Percentiles rank a stretch among this genome's conserved stretches.
These are phyloP conservation scores for Lucilia cuprina DNA, from an alignment of 1,140 invertebrate species.

Conservation along the genomic window DNA sequence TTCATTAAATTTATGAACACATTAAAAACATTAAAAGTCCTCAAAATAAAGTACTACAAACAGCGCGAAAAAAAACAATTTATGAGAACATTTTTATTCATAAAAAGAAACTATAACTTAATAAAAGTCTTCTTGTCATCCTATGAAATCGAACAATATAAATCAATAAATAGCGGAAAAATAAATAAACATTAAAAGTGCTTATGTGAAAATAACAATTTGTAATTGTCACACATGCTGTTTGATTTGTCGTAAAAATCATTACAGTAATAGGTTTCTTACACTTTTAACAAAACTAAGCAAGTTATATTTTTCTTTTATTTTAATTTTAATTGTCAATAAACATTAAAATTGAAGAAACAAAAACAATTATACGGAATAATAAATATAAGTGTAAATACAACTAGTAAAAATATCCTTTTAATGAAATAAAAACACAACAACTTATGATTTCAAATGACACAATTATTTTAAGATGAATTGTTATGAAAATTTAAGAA, in stretches of 20 bases:
- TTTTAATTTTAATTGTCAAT: not conserved
- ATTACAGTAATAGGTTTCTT: slow-evolving; percentile 1
- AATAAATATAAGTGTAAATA: too few relatives aligned
- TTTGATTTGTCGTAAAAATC: slow-evolving; percentile 31
- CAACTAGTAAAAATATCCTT: too few relatives aligned
- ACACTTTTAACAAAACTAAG: not conserved
- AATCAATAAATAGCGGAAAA: not conserved
- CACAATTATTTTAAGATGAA: too few relatives aligned
- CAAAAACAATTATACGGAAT: too few relatives aligned
- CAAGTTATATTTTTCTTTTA: not conserved
- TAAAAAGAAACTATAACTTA: not conserved
- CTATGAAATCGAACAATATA: not conserved
- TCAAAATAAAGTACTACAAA: not conserved
- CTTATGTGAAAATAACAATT: not conserved
- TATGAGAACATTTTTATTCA: not conserved
- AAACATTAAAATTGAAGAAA: not conserved
- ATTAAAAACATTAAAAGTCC: not conserved
- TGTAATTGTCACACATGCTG: not conserved
- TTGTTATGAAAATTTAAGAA: too few relatives aligned
- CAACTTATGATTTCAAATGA: too few relatives aligned
- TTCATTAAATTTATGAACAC: not conserved
- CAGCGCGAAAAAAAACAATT: not conserved
- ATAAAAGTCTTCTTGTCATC: not conserved
- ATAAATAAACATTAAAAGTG: not conserved
- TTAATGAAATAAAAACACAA: too few relatives aligned